Conservation (phyloP, 64 coral and sea anemone species). For the Acropora yongei region DNA sequence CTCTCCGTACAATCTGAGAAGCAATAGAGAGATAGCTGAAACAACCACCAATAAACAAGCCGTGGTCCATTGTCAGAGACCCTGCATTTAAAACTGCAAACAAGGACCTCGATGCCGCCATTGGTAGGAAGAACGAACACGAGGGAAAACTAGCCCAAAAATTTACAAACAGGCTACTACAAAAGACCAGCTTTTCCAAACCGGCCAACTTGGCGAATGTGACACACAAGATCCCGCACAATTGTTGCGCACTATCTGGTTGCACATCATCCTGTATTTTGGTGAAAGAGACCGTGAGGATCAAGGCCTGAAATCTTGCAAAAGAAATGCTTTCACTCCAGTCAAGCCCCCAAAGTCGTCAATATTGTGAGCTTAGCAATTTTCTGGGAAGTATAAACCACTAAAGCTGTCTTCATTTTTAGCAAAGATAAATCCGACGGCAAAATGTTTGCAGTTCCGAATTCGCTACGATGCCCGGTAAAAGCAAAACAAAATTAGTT, state of each 20-base stretch:
- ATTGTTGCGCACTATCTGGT: no score
- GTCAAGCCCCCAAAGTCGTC: no score
- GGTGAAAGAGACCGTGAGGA: no score
- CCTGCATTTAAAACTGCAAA: conserved; percentile 28
- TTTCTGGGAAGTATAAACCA: no score
- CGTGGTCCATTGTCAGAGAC: conserved; percentile 24
- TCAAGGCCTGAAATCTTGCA: no score
- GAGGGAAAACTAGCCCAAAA: conserved; percentile 12
- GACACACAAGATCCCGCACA: no score
- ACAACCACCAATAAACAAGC: conserved; percentile 18
- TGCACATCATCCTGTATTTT: no score
- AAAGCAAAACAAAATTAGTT: conserved; percentile 49
- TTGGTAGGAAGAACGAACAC: conserved; percentile 27
- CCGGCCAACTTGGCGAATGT: no score
- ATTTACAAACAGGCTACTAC: neutral
- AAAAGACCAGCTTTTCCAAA: no score
- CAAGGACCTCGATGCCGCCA: conserved; percentile 29
- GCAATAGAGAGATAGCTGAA: conserved; percentile 10
- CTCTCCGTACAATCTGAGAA: conserved; percentile 6
- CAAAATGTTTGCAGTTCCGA: conserved; percentile 69
- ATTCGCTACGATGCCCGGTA: conserved; percentile 30
- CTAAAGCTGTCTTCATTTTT: no score
- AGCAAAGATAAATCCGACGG: conserved; percentile 42
- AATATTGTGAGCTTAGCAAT: no score
- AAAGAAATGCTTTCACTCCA: no score